These are phyloP conservation scores for Latrodectus hesperus DNA, from an alignment of 2,888 invertebrate genomes.

Conservation along the genomic window DNA sequence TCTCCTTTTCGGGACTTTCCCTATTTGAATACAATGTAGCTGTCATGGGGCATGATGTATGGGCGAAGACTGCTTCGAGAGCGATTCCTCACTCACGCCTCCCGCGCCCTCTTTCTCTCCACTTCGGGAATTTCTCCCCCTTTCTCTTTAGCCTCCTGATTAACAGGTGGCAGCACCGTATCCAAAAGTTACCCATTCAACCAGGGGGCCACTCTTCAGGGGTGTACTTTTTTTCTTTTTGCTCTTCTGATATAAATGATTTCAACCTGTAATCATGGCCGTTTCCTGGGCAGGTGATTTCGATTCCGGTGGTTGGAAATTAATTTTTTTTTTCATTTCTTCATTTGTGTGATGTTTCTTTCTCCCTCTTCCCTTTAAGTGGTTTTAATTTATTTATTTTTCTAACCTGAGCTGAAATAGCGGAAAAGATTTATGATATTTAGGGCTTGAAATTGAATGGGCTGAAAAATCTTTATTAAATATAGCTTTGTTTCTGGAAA, in stretches of 20 bases:
- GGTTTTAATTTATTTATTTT: too few species aligned
- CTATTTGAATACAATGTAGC: constrained; percentile 62
- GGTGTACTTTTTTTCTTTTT: background rate
- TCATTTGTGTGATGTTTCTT: too few species aligned
- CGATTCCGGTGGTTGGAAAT: too few species aligned
- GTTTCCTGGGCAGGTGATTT: too few species aligned
- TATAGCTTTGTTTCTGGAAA: too few species aligned
- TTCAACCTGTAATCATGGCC: background rate
- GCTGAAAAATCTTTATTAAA: too few species aligned
- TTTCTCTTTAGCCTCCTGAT: constrained; percentile 46
- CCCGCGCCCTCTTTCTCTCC: background rate
- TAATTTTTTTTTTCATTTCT: too few species aligned
- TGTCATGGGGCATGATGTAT: constrained; percentile 61
- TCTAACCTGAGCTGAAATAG: too few species aligned
- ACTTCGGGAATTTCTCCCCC: constrained; percentile 4
- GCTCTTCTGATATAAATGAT: background rate
- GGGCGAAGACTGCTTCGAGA: constrained; percentile 1
- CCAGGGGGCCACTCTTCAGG: constrained; percentile 6
- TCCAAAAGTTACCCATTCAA: constrained; percentile 24
- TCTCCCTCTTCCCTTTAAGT: too few species aligned
- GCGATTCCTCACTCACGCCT: constrained; percentile 49
- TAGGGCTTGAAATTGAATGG: too few species aligned
- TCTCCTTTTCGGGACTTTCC: background rate
- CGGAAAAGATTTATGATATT: too few species aligned
- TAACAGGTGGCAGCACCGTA: constrained; percentile 66